phyloP scores from a whole-genome alignment of 1,140 invertebrate genomes.

The Delia radicum region DNA sequence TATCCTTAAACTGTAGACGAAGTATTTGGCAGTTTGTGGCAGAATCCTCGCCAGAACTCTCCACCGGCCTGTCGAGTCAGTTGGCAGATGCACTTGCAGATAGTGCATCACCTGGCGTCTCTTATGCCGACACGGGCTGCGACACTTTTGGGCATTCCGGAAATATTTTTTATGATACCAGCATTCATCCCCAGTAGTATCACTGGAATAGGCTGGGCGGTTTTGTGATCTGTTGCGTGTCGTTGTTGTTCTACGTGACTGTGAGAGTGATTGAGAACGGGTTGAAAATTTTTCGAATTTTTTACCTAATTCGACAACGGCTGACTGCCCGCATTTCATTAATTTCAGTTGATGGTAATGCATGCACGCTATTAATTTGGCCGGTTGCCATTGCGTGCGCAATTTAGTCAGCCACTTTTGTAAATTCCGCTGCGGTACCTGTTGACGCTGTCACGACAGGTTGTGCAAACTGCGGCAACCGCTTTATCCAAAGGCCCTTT shows the following conservation, averaged over 20 bases:
- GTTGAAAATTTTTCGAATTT: not conserved
- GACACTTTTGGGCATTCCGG: slow-evolving; percentile 2
- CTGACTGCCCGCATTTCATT: not conserved
- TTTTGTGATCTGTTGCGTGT: not conserved
- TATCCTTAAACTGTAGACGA: not conserved
- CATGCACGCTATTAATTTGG: not conserved
- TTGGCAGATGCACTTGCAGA: not conserved
- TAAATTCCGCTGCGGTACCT: not conserved
- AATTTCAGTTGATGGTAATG: not conserved
- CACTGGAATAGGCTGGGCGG: not conserved
- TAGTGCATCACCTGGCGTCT: not conserved
- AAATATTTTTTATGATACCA: slow-evolving; percentile 19
- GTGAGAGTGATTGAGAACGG: not conserved
- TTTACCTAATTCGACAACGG: not conserved
- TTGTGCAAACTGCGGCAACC: not conserved
- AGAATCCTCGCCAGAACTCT: not conserved
- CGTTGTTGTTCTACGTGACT: not conserved
- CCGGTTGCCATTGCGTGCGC: not conserved
- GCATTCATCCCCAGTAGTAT: not conserved
- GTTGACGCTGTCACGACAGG: not conserved
- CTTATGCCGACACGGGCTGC: not conserved
- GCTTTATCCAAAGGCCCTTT: not conserved
- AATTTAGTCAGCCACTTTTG: slow-evolving; percentile 10
- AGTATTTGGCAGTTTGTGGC: not conserved
- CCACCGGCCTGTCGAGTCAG: not conserved